Evolutionary conservation across 2,797 vertebrate species (phyloP), one percentile per base, ranked within the genome.

Genomic region (Spinibarbus caldwelli): DNA sequence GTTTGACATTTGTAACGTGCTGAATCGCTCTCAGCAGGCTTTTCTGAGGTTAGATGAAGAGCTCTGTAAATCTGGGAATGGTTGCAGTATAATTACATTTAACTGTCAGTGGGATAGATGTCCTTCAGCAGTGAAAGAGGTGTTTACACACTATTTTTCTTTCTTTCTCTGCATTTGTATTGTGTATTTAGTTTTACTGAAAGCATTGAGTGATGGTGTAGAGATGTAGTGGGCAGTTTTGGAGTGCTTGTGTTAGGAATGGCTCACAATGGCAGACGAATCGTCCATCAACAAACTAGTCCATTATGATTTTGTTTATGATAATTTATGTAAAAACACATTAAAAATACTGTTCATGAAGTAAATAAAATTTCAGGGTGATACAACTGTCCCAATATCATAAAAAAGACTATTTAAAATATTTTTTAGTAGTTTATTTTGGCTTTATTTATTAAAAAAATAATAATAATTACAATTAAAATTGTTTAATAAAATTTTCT

Each of bases 41-140:
- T 73, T 78, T 84, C 49, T 54, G 73, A 84, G 29, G 64, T 59
- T 84, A 67, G 82, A 84, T 70, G 36, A 54, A 78, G 67, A 79
- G 38, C 52, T 49, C 41, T 78, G 38, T 17, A 72, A 72, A 45
- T 14, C 52, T 43, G 19, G 7, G 38, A 21, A 84, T 68, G 26
- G 64, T 36, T 78, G 47, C 29, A 57, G 11, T 79, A 36, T 85
- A 62, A 85, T 85, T 79, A 77, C 29, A 70, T 71, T 45, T n/a
- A 85, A 47, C 38, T 70, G 75, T 47, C 66, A 59, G 83, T 70
- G 49, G 66, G 49, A 62, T 47, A 36, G 29, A 57, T 79, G 83
- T 85, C 52, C 83, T 85, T 64, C 43, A 77, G 59, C 31, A 77
- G 72, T 26, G 41, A 75, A 76, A 47, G 49, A 21, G 75, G 15